Percentiles rank a stretch among this genome's conserved stretches.
These are phyloP conservation scores for Kradibia gibbosae DNA, from an alignment of 1,140 invertebrate genomes.

Conservation along the genomic window DNA sequence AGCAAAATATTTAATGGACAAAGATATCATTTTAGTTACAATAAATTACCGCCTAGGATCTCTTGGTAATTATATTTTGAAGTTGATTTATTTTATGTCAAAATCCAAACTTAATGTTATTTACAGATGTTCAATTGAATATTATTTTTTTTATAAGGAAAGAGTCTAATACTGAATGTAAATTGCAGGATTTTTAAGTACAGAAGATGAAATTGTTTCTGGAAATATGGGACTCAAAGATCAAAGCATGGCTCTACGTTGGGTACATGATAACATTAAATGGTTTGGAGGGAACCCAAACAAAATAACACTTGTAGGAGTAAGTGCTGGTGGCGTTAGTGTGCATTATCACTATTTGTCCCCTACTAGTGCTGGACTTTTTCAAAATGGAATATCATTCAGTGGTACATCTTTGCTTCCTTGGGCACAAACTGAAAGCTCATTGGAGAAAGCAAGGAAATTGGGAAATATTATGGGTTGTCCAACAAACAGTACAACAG, in stretches of 20 bases:
- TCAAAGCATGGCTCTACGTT: constrained; percentile 75
- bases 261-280: constrained; percentile 75
- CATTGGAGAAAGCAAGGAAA: constrained; percentile 78
- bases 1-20: constrained; percentile 77
- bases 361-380: constrained; percentile 62
- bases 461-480: constrained; percentile 81
- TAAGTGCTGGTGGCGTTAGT: constrained; percentile 74
- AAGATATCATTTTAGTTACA: constrained; percentile 77
- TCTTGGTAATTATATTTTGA: constrained; percentile 67
- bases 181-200: constrained; percentile 73
- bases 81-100: background rate
- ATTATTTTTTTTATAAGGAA: background rate
- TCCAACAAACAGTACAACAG: constrained; percentile 71
- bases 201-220: constrained; percentile 72
- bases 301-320: constrained; percentile 71
- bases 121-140: background rate
- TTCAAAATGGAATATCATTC: constrained; percentile 80
- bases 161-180: constrained; percentile 17
- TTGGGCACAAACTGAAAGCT: constrained; percentile 81
- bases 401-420: constrained; percentile 82
- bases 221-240: constrained; percentile 79
- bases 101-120: background rate
- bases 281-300: constrained; percentile 74
- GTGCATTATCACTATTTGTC: constrained; percentile 78
- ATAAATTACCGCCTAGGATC: constrained; percentile 78